Conservation (phyloP, 2,797 vertebrate genomes). For the Ctenopoma multispine region DNA sequence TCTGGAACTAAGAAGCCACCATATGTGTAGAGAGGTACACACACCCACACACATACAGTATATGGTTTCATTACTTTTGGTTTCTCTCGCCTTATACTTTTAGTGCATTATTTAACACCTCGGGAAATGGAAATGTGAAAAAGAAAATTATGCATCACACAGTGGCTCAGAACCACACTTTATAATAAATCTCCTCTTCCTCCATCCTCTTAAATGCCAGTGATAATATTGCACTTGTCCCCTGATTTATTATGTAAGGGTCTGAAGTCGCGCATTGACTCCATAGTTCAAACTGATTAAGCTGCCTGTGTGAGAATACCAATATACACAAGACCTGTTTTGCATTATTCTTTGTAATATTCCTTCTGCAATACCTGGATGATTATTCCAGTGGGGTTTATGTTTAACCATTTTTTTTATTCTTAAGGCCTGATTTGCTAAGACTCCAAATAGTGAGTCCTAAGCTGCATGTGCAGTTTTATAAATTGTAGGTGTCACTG, state of each 20-base stretch:
- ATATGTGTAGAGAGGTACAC: neutral
- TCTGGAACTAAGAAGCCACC: neutral
- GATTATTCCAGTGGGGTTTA: neutral
- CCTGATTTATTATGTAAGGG: conserved; percentile 51
- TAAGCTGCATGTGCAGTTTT: no score
- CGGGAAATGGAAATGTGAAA: conserved; percentile 55
- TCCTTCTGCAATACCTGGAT: neutral
- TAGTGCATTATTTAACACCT: conserved; percentile 65
- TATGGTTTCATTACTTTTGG: conserved; percentile 34
- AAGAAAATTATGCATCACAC: conserved; percentile 58
- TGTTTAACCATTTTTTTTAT: neutral
- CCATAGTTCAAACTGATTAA: conserved; percentile 59
- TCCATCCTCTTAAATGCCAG: conserved; percentile 44
- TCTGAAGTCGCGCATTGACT: conserved; percentile 23
- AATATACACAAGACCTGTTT: conserved; percentile 14
- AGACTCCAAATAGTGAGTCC: no score
- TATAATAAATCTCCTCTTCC: conserved; percentile 38
- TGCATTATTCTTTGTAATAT: conserved; percentile 21
- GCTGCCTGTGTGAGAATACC: conserved; percentile 17
- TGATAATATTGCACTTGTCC: conserved; percentile 56
- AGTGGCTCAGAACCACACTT: conserved; percentile 30
- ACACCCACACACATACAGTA: neutral
- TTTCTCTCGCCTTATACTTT: conserved; percentile 52
- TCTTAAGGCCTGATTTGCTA: neutral
- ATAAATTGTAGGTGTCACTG: no score